These are phyloP conservation scores for Erebia aethiops DNA, from an alignment of 2,888 invertebrate species.

Conservation along the genomic window DNA sequence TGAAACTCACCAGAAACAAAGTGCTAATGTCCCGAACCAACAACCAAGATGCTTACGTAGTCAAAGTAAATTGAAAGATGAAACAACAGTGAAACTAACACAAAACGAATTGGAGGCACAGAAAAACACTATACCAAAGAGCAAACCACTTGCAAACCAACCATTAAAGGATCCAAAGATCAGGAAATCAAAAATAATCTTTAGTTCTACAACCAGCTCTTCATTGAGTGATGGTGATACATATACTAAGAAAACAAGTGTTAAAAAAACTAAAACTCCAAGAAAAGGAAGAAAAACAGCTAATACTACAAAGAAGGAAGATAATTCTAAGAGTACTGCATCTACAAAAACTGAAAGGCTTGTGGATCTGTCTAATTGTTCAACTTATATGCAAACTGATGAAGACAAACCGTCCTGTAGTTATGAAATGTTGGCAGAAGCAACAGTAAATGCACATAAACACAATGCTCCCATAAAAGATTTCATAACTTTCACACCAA, in stretches of 20 bases:
- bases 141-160: neutral
- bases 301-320: neutral
- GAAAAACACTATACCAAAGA: neutral
- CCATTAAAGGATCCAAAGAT: neutral
- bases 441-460: conserved; percentile 25
- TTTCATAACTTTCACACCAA: conserved; percentile 48
- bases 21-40: neutral
- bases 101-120: neutral
- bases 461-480: neutral
- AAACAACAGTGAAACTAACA: neutral
- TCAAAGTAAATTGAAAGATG: neutral
- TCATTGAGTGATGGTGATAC: neutral
- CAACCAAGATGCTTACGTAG: neutral
- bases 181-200: neutral
- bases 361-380: neutral
- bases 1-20: neutral
- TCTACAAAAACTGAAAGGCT: neutral
- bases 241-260: neutral
- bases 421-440: conserved; percentile 41
- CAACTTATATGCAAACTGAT: neutral
- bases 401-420: conserved; percentile 35
- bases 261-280: neutral
- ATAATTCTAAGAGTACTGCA: neutral
- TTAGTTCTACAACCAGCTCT: neutral
- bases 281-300: neutral